Conservation (phyloP, 2,113 vertebrate species). For the Monarcha castaneiventris region DNA sequence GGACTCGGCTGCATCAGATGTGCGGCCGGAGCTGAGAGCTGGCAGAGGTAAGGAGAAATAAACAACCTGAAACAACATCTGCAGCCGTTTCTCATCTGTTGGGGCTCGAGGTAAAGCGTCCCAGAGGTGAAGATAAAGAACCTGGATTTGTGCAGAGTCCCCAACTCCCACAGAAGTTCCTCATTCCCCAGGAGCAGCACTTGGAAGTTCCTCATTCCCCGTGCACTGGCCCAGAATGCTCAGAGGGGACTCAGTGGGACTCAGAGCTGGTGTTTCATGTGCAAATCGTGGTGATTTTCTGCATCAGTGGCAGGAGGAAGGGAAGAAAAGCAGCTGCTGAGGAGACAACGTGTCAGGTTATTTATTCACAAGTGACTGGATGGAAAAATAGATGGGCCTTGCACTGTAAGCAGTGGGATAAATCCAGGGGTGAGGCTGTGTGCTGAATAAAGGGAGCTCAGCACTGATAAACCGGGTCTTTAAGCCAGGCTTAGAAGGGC, state of each 20-base stretch:
- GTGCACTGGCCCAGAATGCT: not conserved
- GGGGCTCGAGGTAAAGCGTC: too few relatives aligned
- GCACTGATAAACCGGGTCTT: not conserved
- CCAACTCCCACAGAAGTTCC: too few relatives aligned
- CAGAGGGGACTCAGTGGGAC: not conserved
- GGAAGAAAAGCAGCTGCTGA: constrained; percentile 13
- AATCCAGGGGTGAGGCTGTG: not conserved
- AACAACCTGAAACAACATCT: too few relatives aligned
- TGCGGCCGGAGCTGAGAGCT: too few relatives aligned
- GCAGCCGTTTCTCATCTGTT: too few relatives aligned
- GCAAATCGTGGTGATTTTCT: not conserved
- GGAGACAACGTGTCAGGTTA: not conserved
- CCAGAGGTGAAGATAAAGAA: too few relatives aligned
- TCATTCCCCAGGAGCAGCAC: not conserved
- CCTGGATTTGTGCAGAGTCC: too few relatives aligned
- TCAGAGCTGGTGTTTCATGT: not conserved
- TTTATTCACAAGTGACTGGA: constrained; percentile 11
- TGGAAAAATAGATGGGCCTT: not conserved
- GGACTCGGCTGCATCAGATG: too few relatives aligned
- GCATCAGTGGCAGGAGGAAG: not conserved
- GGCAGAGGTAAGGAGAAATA: too few relatives aligned
- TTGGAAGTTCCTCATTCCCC: not conserved
- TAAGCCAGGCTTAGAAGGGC: not conserved
- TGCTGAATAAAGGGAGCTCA: not conserved
- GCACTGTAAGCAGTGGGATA: not conserved